A percentile compares a stretch with the other conserved stretches of the same genome.
Conservation (phyloP, 2,113 vertebrate genomes). For the Oenanthe oenanthe region DNA sequence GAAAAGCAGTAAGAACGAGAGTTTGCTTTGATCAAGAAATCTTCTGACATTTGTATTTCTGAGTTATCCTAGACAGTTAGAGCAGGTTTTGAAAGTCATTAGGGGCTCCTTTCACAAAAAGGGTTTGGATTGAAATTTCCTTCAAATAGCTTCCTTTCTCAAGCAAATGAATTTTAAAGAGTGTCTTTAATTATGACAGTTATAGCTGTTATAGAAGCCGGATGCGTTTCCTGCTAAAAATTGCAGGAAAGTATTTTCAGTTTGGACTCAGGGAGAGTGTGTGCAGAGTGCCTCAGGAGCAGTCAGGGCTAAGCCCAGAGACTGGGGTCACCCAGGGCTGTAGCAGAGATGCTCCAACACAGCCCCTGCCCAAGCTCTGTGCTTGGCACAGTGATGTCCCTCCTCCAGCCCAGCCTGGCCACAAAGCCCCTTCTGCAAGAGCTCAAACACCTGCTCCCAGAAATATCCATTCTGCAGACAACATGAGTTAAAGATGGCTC, state of each 20-base stretch:
- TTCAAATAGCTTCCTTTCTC: neutral
- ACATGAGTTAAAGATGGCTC: neutral
- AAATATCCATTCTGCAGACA: neutral
- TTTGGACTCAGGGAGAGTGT: neutral
- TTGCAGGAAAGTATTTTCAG: neutral
- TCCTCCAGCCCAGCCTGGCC: neutral
- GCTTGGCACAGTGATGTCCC: neutral
- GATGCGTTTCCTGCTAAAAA: neutral
- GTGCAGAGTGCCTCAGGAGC: neutral
- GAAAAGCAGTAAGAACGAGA: neutral
- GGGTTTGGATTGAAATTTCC: neutral
- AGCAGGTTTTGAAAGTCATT: neutral
- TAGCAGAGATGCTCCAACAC: neutral
- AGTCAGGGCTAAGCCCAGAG: neutral
- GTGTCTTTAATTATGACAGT: neutral
- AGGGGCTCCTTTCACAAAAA: neutral
- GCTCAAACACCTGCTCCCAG: neutral
- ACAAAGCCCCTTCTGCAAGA: neutral
- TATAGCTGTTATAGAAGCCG: neutral
- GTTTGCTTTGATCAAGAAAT: neutral
- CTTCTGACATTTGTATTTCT: neutral
- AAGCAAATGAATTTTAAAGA: neutral
- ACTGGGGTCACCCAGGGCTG: neutral
- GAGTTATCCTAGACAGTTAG: neutral
- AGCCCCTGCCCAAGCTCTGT: rapidly evolving